Evolutionary conservation across 2,113 vertebrate species (phyloP).

Genomic region (Hiodon tergisus): DNA sequence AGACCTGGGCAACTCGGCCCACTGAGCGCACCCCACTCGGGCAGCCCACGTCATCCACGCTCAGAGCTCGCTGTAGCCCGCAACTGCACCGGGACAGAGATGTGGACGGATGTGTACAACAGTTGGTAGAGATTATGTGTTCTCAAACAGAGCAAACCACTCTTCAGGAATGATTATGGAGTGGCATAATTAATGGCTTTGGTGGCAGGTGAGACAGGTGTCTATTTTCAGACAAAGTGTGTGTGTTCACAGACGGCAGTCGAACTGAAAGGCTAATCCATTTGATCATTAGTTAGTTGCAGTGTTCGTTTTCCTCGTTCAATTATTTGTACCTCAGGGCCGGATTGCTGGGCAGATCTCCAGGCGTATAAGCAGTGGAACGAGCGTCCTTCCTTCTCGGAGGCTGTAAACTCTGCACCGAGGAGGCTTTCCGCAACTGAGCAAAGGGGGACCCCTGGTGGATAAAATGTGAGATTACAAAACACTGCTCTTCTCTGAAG

Average conservation of each 20-base stretch:
- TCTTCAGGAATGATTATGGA: too few species aligned
- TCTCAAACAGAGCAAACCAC: too few species aligned
- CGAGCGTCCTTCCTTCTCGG: constrained; percentile 67
- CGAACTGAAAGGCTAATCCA: too few species aligned
- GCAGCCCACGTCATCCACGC: constrained; percentile 68
- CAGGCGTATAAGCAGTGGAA: constrained; percentile 68
- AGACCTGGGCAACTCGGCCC: constrained; percentile 74
- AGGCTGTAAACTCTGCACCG: constrained; percentile 74
- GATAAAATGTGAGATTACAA: constrained; percentile 38
- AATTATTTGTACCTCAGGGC: constrained; percentile 61
- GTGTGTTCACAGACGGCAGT: too few species aligned
- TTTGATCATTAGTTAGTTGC: too few species aligned
- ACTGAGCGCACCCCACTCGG: constrained; percentile 61
- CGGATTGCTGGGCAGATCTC: constrained; percentile 50
- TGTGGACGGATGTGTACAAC: neutral
- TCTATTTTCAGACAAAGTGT: too few species aligned
- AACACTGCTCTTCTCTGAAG: too few species aligned
- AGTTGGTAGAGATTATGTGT: too few species aligned
- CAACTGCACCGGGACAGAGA: constrained; percentile 23
- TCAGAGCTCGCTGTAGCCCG: constrained; percentile 60
- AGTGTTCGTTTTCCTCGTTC: too few species aligned
- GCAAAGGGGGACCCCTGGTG: constrained; percentile 79
- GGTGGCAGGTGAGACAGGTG: too few species aligned
- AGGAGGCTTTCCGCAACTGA: constrained; percentile 74
- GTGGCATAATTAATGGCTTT: too few species aligned